Percentiles rank a stretch among this genome's conserved stretches.
phyloP scores from a whole-genome alignment of 1,140 invertebrate species.

The Amyelois transitella region DNA sequence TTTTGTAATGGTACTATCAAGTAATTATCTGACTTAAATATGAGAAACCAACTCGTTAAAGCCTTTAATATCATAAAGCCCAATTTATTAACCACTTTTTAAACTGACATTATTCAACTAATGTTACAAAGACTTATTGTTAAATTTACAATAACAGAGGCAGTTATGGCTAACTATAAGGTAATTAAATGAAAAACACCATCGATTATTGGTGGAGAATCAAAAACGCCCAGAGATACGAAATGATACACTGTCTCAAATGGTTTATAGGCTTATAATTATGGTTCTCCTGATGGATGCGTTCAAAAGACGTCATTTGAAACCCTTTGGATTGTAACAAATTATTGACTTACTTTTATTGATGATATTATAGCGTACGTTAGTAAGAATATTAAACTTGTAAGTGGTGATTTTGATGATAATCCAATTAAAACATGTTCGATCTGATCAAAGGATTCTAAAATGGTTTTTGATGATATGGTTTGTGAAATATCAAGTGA shows the following conservation, averaged over 20 bases:
- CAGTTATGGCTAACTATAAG: conserved; percentile 2
- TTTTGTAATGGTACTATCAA: background rate
- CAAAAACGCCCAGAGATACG: background rate
- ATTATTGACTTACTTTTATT: conserved; percentile 6
- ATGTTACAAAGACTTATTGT: conserved; percentile 2
- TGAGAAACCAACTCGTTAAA: conserved; percentile 6
- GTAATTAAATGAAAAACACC: conserved; percentile 22
- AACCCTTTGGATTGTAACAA: conserved; percentile 5
- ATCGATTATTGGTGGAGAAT: conserved; percentile 13
- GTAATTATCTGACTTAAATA: background rate
- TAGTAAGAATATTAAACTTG: background rate
- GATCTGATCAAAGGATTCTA: background rate
- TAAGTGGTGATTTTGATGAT: background rate
- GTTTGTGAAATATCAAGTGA: background rate
- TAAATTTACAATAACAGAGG: background rate
- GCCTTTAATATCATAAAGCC: background rate
- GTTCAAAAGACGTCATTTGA: background rate
- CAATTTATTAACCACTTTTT: background rate
- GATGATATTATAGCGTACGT: background rate
- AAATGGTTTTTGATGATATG: background rate
- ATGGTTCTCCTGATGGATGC: conserved; percentile 10
- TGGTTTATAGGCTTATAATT: conserved; percentile 10
- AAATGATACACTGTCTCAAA: conserved; percentile 17
- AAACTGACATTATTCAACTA: background rate
- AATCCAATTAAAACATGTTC: background rate